phyloP scores from a whole-genome alignment of 2,888 invertebrate genomes.

The Agrochola lota region DNA sequence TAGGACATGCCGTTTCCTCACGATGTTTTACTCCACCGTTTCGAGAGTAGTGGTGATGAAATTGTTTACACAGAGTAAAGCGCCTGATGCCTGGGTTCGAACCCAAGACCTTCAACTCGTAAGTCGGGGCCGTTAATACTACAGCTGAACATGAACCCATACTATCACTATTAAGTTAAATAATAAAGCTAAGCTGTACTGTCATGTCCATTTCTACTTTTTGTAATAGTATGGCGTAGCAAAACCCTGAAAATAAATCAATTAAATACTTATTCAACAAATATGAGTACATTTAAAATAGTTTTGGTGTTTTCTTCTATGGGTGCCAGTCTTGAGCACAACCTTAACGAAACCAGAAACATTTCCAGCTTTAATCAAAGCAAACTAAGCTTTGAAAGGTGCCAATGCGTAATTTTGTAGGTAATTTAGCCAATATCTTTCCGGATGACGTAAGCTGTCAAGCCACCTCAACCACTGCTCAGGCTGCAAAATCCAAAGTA shows the following conservation, averaged over 20 bases:
- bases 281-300: neutral
- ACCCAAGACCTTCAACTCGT: too few species aligned
- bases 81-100: too few species aligned
- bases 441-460: slow-evolving; percentile 26
- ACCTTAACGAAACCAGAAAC: neutral
- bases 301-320: neutral
- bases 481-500: slow-evolving; percentile 43
- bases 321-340: neutral
- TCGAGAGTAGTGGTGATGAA: too few species aligned
- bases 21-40: too few species aligned
- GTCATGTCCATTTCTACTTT: neutral
- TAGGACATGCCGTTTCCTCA: too few species aligned
- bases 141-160: too few species aligned
- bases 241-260: neutral
- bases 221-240: neutral
- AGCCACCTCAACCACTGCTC: slow-evolving; percentile 41
- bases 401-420: neutral
- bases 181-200: too few species aligned
- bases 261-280: neutral
- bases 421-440: slow-evolving; percentile 21
- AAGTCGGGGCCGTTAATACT: too few species aligned
- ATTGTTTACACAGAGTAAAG: too few species aligned
- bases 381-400: neutral
- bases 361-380: too few species aligned
- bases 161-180: too few species aligned